These are phyloP conservation scores for Seriola aureovittata DNA, from an alignment of 2,113 vertebrate species.

Conservation along the genomic window DNA sequence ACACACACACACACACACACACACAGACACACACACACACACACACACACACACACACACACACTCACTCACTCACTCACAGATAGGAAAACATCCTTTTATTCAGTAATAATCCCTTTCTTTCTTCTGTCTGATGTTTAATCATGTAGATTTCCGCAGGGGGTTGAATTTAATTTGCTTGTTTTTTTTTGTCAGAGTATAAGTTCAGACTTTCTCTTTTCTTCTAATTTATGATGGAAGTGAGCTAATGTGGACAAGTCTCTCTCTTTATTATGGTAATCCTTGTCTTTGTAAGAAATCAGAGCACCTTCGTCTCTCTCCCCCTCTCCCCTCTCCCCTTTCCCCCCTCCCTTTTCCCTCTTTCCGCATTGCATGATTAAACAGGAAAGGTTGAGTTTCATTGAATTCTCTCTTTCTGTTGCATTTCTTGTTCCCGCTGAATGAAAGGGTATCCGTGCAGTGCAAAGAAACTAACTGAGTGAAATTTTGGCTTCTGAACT, in stretches of 20 bases:
- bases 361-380: slow-evolving; percentile 16
- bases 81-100: slow-evolving; percentile 9
- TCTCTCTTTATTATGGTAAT: slow-evolving; percentile 60
- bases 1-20: background rate
- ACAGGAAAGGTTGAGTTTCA: slow-evolving; percentile 44
- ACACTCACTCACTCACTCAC: background rate
- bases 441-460: slow-evolving; percentile 7
- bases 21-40: background rate
- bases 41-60: background rate
- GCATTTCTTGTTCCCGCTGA: slow-evolving; percentile 19
- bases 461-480: slow-evolving; percentile 19
- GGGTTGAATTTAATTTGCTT: slow-evolving; percentile 60
- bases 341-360: background rate
- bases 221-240: slow-evolving; percentile 27
- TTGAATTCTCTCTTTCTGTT: slow-evolving; percentile 42
- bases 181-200: slow-evolving; percentile 22
- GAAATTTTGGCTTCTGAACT: slow-evolving; percentile 26
- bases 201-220: slow-evolving; percentile 30
- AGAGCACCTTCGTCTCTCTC: background rate
- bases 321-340: background rate
- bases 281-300: slow-evolving; percentile 49
- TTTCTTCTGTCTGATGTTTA: slow-evolving; percentile 45
- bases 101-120: slow-evolving; percentile 34
- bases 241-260: slow-evolving; percentile 12
- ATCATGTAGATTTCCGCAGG: slow-evolving; percentile 58